These are phyloP conservation scores for Neuroscelio doddi DNA, from an alignment of 2,888 invertebrate genomes.

Conservation along the genomic window DNA sequence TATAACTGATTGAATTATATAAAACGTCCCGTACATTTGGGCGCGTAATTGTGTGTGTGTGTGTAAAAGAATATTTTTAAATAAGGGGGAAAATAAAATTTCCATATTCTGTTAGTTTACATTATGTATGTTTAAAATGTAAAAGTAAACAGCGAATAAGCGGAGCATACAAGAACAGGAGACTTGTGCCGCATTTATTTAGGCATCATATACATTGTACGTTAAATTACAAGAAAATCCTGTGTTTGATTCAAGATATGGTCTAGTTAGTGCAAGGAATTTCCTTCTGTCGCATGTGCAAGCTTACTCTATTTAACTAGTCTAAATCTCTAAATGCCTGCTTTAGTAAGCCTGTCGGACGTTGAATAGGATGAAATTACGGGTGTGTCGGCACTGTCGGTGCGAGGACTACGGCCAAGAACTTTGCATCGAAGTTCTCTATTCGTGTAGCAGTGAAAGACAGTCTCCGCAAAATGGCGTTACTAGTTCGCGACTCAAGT, in stretches of 20 bases:
- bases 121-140: too few species aligned
- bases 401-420: constrained; percentile 15
- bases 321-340: constrained; percentile 29
- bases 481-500: background rate
- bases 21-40: too few species aligned
- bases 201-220: too few species aligned
- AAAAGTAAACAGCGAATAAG: too few species aligned
- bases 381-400: constrained; percentile 27
- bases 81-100: too few species aligned
- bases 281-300: constrained; percentile 7
- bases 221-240: constrained; percentile 2
- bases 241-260: constrained; percentile 29
- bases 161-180: too few species aligned
- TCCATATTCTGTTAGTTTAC: too few species aligned
- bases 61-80: too few species aligned
- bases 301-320: constrained; percentile 17
- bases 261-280: constrained; percentile 29
- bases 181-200: too few species aligned
- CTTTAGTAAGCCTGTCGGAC: constrained; percentile 11
- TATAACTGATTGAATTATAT: too few species aligned
- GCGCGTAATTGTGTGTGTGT: too few species aligned
- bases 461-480: constrained; percentile 16
- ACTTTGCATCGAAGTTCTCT: constrained; percentile 25
- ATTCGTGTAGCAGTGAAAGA: constrained; percentile 10
- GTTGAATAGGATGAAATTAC: constrained; percentile 32